Conservation (phyloP, 2,797 vertebrate species). For the Pseudochromis fuscus region DNA sequence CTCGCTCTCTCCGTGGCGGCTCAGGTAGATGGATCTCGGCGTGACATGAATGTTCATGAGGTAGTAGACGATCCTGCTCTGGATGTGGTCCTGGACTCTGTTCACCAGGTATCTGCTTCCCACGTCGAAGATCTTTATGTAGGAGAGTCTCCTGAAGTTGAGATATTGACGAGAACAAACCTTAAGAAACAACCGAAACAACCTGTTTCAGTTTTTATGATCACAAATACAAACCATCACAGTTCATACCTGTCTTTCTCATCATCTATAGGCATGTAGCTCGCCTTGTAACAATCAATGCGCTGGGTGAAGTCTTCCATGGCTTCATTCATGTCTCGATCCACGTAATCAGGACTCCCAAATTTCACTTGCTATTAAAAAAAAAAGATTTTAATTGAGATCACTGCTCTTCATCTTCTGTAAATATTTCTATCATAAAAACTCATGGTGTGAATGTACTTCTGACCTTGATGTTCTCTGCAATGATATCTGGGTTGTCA, state of each 20-base stretch:
- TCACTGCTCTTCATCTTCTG: background rate
- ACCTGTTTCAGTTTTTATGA: background rate
- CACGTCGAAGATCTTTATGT: constrained; percentile 94
- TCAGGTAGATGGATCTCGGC: constrained; percentile 91
- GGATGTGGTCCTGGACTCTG: constrained; percentile 90
- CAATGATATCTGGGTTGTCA: constrained; percentile 84
- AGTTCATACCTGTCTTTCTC: constrained; percentile 88
- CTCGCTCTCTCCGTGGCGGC: constrained; percentile 92
- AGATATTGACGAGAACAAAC: background rate
- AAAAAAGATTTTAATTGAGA: constrained; percentile 3
- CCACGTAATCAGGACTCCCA: constrained; percentile 91
- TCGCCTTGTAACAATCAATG: constrained; percentile 90
- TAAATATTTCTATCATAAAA: background rate
- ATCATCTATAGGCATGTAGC: constrained; percentile 89
- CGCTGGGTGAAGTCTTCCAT: constrained; percentile 90
- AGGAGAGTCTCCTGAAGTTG: constrained; percentile 86
- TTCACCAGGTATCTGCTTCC: constrained; percentile 91
- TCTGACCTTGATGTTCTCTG: constrained; percentile 84
- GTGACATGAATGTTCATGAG: constrained; percentile 95
- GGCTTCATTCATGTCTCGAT: constrained; percentile 88
- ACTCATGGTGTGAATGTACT: background rate
- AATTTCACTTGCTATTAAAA: constrained; percentile 92
- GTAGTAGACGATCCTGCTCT: constrained; percentile 93
- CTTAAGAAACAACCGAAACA: background rate
- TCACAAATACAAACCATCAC: background rate